Evolutionary conservation across 2,888 invertebrate species (phyloP), one percentile per base, ranked within the genome.

Genomic region (Epinotia ramella): DNA sequence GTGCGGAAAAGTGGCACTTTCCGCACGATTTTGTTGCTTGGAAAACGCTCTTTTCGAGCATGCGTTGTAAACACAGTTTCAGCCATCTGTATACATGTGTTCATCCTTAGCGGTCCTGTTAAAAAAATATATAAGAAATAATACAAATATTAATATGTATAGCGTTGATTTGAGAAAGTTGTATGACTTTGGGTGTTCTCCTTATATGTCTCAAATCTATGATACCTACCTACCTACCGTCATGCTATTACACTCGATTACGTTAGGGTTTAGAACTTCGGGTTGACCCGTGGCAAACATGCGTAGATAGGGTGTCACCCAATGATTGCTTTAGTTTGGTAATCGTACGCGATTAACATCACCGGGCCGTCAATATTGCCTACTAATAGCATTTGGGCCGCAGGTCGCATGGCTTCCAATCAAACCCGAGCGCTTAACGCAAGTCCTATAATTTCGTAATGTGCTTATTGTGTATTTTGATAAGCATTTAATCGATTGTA

Each of bases 371-470:
- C 72, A 65, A 46, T 70, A 64, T 64, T 64, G 57, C 69, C 46
- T 63, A 68, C 56, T 68, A 63, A 77, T 73, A 81, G 72, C 80
- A 77, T 74, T 13, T 72, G 12, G 64, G 64, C 24, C 53, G 57
- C 44, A 40, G 46, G 59, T 49, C 18, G 59, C 49, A 53, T 53
- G 73, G 49, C 0, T 46, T 64, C 46, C 64, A 46, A 64, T 46
- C 11, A 53, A 28, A 28, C 6, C 12, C 18, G 3, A n/a, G n/a
- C 9, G 40, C 11, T 63, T 63, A 4, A 18, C 28, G 9, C 53
- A 65, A 49, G 28, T 66, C 46, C 20, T 20, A 49, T 65, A 49
- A 65, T 65, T 65, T 49, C 9, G 49, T 49, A 11, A 59, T 46
- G 65, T 20, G 13, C 24, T 11, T 49, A 44, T 44, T 64, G 7